Base-by-base conservation (phyloP, 1,140 invertebrate genomes). In the Venturia canescens region DNA sequence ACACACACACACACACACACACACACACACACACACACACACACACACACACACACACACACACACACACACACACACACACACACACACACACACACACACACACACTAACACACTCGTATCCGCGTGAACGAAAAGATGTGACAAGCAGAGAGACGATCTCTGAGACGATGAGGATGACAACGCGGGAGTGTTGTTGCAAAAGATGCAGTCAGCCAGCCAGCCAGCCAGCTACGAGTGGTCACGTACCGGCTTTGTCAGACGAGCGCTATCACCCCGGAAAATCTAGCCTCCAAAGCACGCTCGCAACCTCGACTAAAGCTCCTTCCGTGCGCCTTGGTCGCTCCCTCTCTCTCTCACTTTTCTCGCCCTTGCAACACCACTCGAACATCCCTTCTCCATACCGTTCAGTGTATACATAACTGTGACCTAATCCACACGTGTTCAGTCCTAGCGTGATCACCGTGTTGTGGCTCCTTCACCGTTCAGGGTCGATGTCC, bases 231-330 rank as follows among this genome's bases (percentile, higher is more conserved):
- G 72, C 53, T 66, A 82, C 75, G 82, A 86, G 85, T 84, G 81
- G 84, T 86, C 85, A 86, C 84, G 85, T 86, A 86, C 82, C 26
- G 70, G 77, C 85, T 86, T 86, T 85, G 84, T 83, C 83, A 84
- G 83, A 83, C 82, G 23, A 70, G 75, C 74, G 48, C 76, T 83
- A 83, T 83, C 83, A 79, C 29, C 70, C 78, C 21, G 78, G 77
- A 79, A 72, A 80, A 84, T 84, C 83, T 84, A 82, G 78, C 83
- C 83, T 83, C 80, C 77, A 83, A 78, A 83, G 79, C 76, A 76
- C 34, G 38, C 72, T 50, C 27, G 57, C 57, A 44, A 77, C 44
- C 31, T 79, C 44, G 66, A 18, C 53, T 44, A 50, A 13, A 74
- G 9, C 38, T 27, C 16, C 38, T 53, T 53, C 50, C 18, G 50